phyloP scores from a whole-genome alignment of 2,113 vertebrate species.

The Larimichthys crocea region DNA sequence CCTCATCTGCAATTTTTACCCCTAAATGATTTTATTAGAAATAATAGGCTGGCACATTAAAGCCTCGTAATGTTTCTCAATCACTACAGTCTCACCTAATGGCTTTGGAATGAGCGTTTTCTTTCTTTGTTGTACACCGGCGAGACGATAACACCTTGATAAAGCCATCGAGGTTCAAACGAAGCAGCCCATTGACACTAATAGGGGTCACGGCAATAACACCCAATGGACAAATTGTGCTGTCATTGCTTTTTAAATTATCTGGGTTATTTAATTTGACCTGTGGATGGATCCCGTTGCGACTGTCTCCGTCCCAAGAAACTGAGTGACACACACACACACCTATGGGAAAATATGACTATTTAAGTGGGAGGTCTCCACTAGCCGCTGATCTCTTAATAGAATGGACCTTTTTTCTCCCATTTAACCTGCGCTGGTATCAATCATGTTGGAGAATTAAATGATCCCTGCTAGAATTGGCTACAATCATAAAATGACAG shows the following conservation, averaged over 20 bases:
- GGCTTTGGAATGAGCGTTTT: constrained; percentile 68
- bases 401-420: constrained; percentile 92
- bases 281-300: constrained; percentile 89
- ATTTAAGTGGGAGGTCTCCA: constrained; percentile 98
- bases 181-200: constrained; percentile 90
- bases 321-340: constrained; percentile 56
- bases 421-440: constrained; percentile 94
- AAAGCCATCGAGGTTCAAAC: constrained; percentile 87
- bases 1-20: constrained; percentile 68
- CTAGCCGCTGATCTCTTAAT: constrained; percentile 96
- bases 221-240: constrained; percentile 94
- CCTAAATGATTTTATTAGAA: constrained; percentile 70
- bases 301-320: constrained; percentile 77
- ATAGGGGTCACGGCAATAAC: constrained; percentile 98
- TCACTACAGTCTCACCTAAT: constrained; percentile 70
- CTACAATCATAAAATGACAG: constrained; percentile 97
- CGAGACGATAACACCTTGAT: constrained; percentile 87
- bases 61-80: constrained; percentile 60
- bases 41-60: constrained; percentile 68
- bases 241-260: constrained; percentile 97
- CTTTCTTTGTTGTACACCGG: constrained; percentile 73
- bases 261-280: constrained; percentile 98
- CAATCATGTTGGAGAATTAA: constrained; percentile 97
- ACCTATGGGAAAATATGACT: constrained; percentile 79
- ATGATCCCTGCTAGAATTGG: constrained; percentile 97